phyloP scores from a whole-genome alignment of 2,113 vertebrate species.

The Grammomys dolichurus region DNA sequence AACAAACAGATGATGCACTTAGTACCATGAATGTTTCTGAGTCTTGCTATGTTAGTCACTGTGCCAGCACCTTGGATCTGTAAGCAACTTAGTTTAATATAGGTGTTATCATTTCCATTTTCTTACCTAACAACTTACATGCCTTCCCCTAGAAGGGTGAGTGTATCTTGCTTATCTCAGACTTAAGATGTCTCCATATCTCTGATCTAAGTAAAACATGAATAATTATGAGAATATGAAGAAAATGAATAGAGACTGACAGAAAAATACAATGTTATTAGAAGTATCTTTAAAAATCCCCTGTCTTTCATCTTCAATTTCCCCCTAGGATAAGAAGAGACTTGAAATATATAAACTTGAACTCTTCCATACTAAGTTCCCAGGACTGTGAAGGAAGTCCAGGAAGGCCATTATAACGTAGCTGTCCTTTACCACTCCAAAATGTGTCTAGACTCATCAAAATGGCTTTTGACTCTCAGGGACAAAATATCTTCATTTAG shows the following conservation, averaged over 20 bases:
- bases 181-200: background rate
- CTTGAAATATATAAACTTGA: background rate
- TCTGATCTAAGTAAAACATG: background rate
- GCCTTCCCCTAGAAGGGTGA: background rate
- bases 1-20: background rate
- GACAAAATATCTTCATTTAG: constrained; percentile 89
- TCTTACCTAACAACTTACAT: background rate
- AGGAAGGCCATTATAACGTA: constrained; percentile 33
- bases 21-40: background rate
- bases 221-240: background rate
- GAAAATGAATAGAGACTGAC: background rate
- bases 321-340: background rate
- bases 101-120: background rate
- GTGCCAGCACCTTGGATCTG: background rate
- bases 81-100: background rate
- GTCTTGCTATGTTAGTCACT: too few species aligned
- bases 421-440: constrained; percentile 76
- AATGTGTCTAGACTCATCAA: constrained; percentile 76
- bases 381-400: constrained; percentile 29
- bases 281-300: background rate
- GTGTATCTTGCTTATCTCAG: background rate
- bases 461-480: constrained; percentile 83
- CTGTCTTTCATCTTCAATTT: constrained; percentile 8
- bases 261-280: background rate
- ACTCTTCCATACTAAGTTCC: constrained; percentile 23